Base-by-base conservation (phyloP, 92 coral and sea anemone genomes). In the Scolanthus callimorphus region DNA sequence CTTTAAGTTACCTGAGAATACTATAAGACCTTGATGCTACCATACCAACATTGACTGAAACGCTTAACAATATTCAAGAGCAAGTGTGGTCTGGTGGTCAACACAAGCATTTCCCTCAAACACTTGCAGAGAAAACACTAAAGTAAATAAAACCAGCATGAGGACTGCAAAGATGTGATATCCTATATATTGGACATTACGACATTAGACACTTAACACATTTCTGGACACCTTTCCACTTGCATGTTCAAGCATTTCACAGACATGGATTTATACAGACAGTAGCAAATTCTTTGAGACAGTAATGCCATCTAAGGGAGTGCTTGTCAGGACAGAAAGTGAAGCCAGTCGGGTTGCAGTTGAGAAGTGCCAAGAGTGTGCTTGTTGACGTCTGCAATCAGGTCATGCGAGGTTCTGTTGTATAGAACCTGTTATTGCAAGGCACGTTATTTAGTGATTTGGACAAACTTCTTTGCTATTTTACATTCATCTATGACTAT, bases 101-200 rank as follows among this genome's bases (percentile, higher is more conserved):
- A 58, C 39, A 45, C 49, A 1, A 76, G 61, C 25, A 25, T 41
- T 60, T 1, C 90, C 86, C 34, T 71, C n/a, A n/a, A 49, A 57
- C 72, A 81, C 51, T 79, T 69, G 1, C 59, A 47, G 26, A 74
- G 64, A 20, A 55, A 37, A 44, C 58, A 24, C 15, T 47, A 25
- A 20, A 59, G 11, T 3, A 56, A 45, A 26, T 51, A 55, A n/a
- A 55, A 80, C 19, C 48, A 68, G 3, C 13, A 41, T 45, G 51
- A 64, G 17, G 83, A 81, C 43, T 24, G 71, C 1, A 53, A 78
- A 17, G 98, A 92, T 49, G 78, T 92, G 21, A 59, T 88, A 9
- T 38, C 86, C n/a, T 92, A 89, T 57, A 64, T 92, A 25, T 64
- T 62, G 23, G 98, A 92, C 31, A 92, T 82, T 27, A 64, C n/a